phyloP scores from a whole-genome alignment of 2,113 vertebrate species.

The Isurus oxyrinchus region DNA sequence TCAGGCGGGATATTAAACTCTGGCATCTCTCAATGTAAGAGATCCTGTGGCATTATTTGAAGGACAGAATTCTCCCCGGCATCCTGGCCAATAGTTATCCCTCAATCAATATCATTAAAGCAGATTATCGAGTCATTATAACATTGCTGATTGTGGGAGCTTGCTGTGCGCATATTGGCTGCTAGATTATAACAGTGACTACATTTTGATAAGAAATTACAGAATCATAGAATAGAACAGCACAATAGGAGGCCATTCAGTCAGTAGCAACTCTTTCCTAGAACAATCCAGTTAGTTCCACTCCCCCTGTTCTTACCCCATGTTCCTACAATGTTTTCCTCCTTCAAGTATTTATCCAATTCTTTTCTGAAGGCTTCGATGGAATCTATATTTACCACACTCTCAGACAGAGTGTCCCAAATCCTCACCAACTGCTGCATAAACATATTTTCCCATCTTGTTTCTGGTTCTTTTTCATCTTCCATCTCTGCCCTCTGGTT shows the following conservation, averaged over 20 bases:
- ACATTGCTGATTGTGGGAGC: background rate
- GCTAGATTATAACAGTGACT: background rate
- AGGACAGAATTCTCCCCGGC: background rate
- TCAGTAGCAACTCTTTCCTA: background rate
- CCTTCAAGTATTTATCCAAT: background rate
- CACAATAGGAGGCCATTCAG: background rate
- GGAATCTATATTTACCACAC: background rate
- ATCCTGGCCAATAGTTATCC: background rate
- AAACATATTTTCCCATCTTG: too few relatives aligned
- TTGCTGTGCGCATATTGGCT: background rate
- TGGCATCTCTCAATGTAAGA: background rate
- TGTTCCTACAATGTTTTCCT: background rate
- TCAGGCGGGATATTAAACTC: background rate
- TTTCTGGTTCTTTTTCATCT: too few relatives aligned
- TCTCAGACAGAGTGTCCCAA: background rate
- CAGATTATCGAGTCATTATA: background rate
- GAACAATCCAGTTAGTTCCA: background rate
- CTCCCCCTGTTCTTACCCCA: background rate
- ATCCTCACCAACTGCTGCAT: background rate
- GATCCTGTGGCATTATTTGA: background rate
- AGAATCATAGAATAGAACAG: too few relatives aligned
- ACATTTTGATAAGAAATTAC: too few relatives aligned
- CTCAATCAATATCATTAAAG: background rate
- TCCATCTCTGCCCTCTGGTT: too few relatives aligned
- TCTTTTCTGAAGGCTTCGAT: background rate